phyloP scores from a whole-genome alignment of 2,888 invertebrate genomes.

The Machimus rusticus region DNA sequence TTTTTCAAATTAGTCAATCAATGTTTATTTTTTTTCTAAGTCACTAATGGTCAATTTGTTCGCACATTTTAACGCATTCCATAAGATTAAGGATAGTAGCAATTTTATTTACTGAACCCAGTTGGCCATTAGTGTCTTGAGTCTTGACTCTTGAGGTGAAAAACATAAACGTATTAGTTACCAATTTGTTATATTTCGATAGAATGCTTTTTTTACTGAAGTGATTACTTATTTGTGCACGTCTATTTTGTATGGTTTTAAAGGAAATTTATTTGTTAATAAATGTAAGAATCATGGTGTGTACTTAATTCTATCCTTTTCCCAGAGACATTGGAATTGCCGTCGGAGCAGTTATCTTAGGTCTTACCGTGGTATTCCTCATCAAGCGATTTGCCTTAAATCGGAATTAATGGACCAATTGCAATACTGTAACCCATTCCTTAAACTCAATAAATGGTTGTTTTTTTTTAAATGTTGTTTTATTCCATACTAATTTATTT shows the following conservation, averaged over 20 bases:
- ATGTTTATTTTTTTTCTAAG: background rate
- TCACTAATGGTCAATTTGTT: background rate
- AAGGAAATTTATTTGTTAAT: background rate
- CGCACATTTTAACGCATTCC: background rate
- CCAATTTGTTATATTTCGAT: background rate
- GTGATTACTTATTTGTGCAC: background rate
- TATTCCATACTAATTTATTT: background rate
- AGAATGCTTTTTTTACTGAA: background rate
- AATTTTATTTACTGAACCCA: background rate
- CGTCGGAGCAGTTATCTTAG: slow-evolving; percentile 55
- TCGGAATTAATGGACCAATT: background rate
- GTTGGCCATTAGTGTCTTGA: background rate
- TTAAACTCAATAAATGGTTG: background rate
- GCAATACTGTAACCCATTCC: background rate
- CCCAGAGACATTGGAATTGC: slow-evolving; percentile 52
- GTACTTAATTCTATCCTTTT: background rate
- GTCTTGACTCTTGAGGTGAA: no score
- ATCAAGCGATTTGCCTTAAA: slow-evolving; percentile 48
- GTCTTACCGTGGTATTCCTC: slow-evolving; percentile 54
- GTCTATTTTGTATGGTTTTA: background rate
- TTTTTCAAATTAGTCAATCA: background rate
- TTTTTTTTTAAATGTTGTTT: background rate
- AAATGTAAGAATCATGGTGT: background rate
- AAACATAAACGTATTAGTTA: background rate
- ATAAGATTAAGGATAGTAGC: background rate